phyloP scores from a whole-genome alignment of 2,113 vertebrate species.

The Megaceryle torquata region DNA sequence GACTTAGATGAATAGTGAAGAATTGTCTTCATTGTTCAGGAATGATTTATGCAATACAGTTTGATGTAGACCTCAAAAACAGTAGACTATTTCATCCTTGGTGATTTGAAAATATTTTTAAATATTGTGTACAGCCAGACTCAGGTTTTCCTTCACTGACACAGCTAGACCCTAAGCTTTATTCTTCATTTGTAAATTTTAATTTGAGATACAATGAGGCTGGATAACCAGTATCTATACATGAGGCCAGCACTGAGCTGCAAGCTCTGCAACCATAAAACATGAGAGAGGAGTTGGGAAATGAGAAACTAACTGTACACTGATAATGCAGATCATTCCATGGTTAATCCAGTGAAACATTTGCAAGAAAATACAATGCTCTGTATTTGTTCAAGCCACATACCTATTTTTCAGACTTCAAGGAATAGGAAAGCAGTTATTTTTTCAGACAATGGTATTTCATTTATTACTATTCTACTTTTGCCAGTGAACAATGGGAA shows the following conservation, averaged over 20 bases:
- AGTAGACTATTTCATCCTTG: neutral
- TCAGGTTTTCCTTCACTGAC: neutral
- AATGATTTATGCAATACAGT: neutral
- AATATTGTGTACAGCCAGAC: neutral
- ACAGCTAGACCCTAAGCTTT: neutral
- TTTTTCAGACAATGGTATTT: slow-evolving; percentile 58
- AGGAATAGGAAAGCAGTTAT: slow-evolving; percentile 2
- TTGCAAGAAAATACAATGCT: neutral
- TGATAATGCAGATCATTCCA: neutral
- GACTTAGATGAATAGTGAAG: neutral
- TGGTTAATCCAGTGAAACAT: neutral
- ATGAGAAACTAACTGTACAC: neutral
- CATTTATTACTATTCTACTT: slow-evolving; percentile 12
- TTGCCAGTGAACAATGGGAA: slow-evolving; percentile 35
- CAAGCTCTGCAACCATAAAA: accelerated
- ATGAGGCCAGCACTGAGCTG: neutral
- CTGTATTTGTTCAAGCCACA: neutral
- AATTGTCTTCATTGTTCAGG: neutral
- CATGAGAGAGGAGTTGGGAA: neutral
- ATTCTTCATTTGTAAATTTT: neutral
- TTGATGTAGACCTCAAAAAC: neutral
- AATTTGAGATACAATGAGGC: neutral
- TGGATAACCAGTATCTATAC: too few species aligned
- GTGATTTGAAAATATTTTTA: neutral
- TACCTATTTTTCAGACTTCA: slow-evolving; percentile 33